Percentiles rank a stretch among this genome's conserved stretches.
Conservation (phyloP, 92 coral and sea anemone species). For the Palythoa grandiflora region DNA sequence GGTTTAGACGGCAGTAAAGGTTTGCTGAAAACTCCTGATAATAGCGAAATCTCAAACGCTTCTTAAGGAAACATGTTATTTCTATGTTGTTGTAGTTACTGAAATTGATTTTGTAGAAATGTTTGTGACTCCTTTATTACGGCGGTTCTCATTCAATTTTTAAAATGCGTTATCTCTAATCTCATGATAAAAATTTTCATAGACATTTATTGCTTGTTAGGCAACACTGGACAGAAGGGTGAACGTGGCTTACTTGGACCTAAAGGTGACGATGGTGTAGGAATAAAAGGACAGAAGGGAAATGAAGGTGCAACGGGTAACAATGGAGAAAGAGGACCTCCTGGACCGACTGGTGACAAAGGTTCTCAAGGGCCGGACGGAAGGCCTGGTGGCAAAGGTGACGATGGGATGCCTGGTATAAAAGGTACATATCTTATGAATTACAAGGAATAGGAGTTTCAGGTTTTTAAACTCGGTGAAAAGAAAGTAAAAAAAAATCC, state of each 20-base stretch:
- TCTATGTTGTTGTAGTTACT: too few relatives aligned
- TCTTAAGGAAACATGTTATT: too few relatives aligned
- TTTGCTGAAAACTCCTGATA: not conserved
- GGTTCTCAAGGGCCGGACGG: constrained; percentile 25
- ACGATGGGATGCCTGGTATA: not conserved
- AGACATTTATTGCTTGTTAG: not conserved
- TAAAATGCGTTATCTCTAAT: too few relatives aligned
- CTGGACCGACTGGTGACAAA: constrained; percentile 22
- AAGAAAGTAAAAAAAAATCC: too few relatives aligned
- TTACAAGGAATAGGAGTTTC: not conserved
- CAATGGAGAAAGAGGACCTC: constrained; percentile 1
- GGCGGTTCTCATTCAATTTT: too few relatives aligned
- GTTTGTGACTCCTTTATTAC: too few relatives aligned
- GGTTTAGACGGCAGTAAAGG: not conserved
- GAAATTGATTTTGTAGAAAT: too few relatives aligned
- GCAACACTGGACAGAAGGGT: not conserved
- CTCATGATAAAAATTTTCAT: too few relatives aligned
- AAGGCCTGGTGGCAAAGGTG: constrained; percentile 22
- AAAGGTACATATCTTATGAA: constrained; percentile 1
- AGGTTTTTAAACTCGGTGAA: not conserved
- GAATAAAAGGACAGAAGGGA: constrained; percentile 14
- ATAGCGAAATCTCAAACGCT: not conserved
- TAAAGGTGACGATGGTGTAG: not conserved
- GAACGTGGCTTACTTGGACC: not conserved
- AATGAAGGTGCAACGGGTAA: not conserved